Conservation (phyloP, 2,888 invertebrate species). For the Pyrrhosoma nymphula region DNA sequence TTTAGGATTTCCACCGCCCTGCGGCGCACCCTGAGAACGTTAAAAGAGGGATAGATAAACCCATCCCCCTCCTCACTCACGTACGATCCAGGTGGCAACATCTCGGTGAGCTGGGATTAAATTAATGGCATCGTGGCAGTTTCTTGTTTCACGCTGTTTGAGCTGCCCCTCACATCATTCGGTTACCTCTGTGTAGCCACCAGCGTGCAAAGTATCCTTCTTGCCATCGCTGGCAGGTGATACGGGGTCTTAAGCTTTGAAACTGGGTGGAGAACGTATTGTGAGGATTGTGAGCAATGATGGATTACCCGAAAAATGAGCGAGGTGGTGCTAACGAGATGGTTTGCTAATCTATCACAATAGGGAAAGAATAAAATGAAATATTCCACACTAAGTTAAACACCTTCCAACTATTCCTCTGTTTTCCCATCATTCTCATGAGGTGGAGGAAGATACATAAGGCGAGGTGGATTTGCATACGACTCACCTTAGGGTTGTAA, state of each 20-base stretch:
- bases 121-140: not conserved
- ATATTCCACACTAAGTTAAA: no score
- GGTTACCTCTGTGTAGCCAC: not conserved
- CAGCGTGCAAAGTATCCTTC: not conserved
- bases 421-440: no score
- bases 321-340: no score
- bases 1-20: not conserved
- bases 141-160: not conserved
- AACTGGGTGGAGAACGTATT: no score
- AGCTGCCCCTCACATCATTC: not conserved
- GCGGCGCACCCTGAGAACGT: not conserved
- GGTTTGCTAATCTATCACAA: no score
- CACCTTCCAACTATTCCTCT: no score
- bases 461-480: no score
- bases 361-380: no score
- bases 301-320: no score
- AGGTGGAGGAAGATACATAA: no score
- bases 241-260: not conserved
- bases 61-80: not conserved
- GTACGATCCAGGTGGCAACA: not conserved
- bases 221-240: not conserved
- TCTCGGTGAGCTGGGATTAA: not conserved
- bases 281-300: no score
- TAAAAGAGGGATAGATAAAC: not conserved
- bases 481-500: no score